Conservation (phyloP, 2,113 vertebrate genomes). For the Brachionichthys hirsutus region DNA sequence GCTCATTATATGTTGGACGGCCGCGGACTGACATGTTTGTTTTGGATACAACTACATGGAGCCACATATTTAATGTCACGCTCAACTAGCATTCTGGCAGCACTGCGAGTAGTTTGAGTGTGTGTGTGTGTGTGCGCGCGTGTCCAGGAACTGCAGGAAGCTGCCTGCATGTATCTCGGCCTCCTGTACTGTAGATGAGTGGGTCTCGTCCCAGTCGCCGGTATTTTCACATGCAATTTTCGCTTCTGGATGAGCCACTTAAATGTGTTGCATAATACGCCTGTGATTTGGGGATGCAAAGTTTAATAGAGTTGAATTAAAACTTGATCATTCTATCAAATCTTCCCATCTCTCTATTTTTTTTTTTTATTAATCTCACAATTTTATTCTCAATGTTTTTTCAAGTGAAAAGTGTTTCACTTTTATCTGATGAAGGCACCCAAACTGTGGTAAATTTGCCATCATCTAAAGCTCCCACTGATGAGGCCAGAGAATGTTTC, state of each 20-base stretch:
- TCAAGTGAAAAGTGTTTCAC: background rate
- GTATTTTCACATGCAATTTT: slow-evolving; percentile 66
- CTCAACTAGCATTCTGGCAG: background rate
- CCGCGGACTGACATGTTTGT: background rate
- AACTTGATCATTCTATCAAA: background rate
- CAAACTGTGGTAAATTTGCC: too few species aligned
- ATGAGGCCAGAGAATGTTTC: too few species aligned
- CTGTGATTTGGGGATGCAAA: slow-evolving; percentile 16
- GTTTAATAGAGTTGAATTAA: slow-evolving; percentile 2
- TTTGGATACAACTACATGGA: background rate
- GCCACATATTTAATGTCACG: background rate
- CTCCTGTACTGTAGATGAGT: slow-evolving; percentile 32
- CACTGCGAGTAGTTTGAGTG: background rate
- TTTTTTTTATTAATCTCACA: background rate
- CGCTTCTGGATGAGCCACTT: slow-evolving; percentile 32
- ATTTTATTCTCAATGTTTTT: background rate
- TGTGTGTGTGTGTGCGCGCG: slow-evolving; percentile 1
- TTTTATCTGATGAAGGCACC: too few species aligned
- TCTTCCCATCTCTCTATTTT: background rate
- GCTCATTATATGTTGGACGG: background rate
- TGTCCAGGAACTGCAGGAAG: slow-evolving; percentile 15
- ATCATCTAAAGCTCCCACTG: too few species aligned
- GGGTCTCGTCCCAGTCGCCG: slow-evolving; percentile 29
- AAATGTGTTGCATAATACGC: slow-evolving; percentile 39
- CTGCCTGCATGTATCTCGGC: slow-evolving; percentile 36